Percentiles rank a stretch among this genome's conserved stretches.
phyloP scores from a whole-genome alignment of 2,113 vertebrate species.

The Cyanistes caeruleus region DNA sequence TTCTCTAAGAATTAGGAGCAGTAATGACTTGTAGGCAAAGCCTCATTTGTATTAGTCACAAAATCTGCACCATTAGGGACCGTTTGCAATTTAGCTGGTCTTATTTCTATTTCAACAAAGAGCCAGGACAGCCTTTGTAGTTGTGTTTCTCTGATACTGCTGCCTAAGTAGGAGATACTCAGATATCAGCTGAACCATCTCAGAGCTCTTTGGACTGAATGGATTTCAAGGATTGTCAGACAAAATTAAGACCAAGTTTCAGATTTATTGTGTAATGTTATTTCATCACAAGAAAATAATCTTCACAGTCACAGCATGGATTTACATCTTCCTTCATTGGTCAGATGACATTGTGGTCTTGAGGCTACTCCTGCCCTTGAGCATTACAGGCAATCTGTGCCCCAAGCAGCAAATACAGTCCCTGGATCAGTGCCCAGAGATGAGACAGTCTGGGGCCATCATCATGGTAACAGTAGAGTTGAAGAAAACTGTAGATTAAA shows the following conservation, averaged over 20 bases:
- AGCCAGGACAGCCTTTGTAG: background rate
- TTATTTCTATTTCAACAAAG: background rate
- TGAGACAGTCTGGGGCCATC: background rate
- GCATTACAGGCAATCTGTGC: background rate
- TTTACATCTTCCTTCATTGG: background rate
- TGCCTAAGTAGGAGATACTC: background rate
- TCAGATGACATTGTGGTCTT: accelerated
- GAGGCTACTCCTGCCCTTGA: background rate
- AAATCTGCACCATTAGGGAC: background rate
- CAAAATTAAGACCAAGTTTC: background rate
- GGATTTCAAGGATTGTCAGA: background rate
- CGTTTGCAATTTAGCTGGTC: background rate
- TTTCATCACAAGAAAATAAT: background rate
- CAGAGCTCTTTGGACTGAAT: background rate
- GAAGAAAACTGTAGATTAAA: background rate
- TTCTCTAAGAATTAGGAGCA: background rate
- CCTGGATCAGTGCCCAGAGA: background rate
- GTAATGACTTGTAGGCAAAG: background rate
- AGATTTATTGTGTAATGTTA: background rate
- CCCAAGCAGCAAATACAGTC: background rate
- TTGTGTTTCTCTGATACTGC: background rate
- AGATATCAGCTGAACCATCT: background rate
- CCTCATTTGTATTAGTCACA: background rate
- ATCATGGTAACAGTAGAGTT: background rate
- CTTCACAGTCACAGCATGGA: accelerated